Evolutionary conservation across 2,888 invertebrate species (phyloP), one percentile per base, ranked within the genome.

Genomic region (Tinea pellionella): DNA sequence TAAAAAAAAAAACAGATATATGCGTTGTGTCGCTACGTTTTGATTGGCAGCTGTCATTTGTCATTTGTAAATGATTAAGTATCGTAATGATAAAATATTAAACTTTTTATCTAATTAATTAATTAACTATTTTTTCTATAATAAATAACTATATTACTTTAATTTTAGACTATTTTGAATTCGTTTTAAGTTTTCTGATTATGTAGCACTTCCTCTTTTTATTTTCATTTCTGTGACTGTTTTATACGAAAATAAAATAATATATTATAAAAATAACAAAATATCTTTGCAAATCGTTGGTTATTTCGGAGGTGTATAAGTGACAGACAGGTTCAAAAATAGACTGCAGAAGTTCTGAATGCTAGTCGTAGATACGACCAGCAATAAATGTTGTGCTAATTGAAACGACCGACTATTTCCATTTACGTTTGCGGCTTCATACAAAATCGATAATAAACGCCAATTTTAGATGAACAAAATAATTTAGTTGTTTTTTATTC

Each of bases 371-470:
- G 32, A 32, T 32, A 30, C 57, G 57, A 1, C 13, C 57, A 13
- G 19, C 55, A 57, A 57, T 47, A 16, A 47, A 47, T 72, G 71
- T 74, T 74, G 70, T 71, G 71, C 73, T 71, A 71, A 72, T 72
- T 71, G 68, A 60, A 63, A 61, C 59, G 60, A 63, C 66, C 63
- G 72, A 75, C 74, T 62, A 72, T n/a, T 59, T 75, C 78, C 75
- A 75, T 79, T 79, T 80, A 75, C 71, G 75, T 75, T 73, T 69
- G 63, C 66, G 65, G 71, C 72, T 77, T 77, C 80, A 80, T 79
- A 77, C 78, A 77, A 83, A 82, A 83, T 84, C 84, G 76, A 84
- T 83, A 84, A 79, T 76, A 77, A 73, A 72, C 73, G 75, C 53
- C 53, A 53, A 53, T 53, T 53, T 16, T n/a, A 47, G n/a, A 47